Conservation (phyloP, 2,113 vertebrate species). For the Podiceps cristatus region DNA sequence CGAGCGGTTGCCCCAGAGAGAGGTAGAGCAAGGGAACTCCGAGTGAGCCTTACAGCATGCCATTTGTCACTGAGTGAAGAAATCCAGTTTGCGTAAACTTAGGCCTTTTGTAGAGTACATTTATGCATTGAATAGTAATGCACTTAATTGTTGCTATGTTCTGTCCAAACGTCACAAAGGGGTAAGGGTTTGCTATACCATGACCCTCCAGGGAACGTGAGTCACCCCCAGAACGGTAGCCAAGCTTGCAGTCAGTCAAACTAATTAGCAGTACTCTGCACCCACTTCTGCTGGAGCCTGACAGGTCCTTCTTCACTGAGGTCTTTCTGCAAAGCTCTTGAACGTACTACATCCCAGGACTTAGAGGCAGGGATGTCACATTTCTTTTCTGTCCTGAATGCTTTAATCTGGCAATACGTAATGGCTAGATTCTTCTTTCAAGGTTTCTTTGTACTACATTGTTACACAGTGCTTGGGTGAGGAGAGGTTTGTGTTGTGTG, state of each 20-base stretch:
- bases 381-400: not conserved
- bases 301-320: conserved; percentile 4
- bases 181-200: not conserved
- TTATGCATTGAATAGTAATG: not conserved
- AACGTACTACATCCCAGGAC: not conserved
- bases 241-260: not conserved
- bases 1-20: not conserved
- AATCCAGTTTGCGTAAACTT: not conserved
- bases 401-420: not conserved
- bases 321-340: not conserved
- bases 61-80: not conserved
- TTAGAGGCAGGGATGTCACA: not conserved
- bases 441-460: not conserved
- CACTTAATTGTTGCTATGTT: not conserved
- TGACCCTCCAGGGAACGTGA: not conserved
- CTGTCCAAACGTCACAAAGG: not conserved
- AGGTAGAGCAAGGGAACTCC: not conserved
- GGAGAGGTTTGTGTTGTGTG: not conserved
- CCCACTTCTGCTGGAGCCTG: not conserved
- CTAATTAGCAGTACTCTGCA: not conserved
- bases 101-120: not conserved
- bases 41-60: not conserved
- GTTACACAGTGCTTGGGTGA: not conserved
- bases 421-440: not conserved
- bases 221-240: not conserved